Evolutionary conservation across 2,113 vertebrate species (phyloP).

Genomic region (Oncorhynchus mykiss): DNA sequence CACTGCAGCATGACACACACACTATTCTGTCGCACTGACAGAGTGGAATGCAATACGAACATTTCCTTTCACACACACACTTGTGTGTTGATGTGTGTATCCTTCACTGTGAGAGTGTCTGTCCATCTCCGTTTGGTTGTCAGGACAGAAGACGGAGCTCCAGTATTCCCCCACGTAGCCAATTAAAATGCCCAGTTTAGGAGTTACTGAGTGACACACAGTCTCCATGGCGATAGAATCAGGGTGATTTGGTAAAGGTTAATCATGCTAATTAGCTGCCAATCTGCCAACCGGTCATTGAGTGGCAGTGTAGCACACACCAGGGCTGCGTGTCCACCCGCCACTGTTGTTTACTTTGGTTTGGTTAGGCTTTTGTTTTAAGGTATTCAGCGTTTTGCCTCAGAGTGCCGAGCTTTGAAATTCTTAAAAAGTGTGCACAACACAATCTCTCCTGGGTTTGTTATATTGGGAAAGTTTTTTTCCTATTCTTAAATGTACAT

Average conservation of each 20-base stretch:
- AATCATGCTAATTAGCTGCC: conserved; percentile 64
- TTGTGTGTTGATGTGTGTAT: not conserved
- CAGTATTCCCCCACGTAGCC: conserved; percentile 39
- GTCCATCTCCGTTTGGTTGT: conserved; percentile 21
- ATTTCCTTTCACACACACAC: conserved; percentile 11
- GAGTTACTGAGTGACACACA: conserved; percentile 31
- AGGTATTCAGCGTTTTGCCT: conserved; percentile 21
- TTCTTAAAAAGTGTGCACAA: conserved; percentile 46
- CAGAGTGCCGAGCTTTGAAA: conserved; percentile 49
- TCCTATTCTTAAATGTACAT: conserved; percentile 41
- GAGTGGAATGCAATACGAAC: not conserved
- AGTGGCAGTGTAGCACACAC: conserved; percentile 21
- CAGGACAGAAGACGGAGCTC: conserved; percentile 13
- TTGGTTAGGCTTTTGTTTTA: conserved; percentile 30
- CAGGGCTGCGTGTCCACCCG: not conserved
- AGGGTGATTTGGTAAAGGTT: conserved; percentile 60
- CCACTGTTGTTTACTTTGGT: conserved; percentile 36
- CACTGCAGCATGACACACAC: not conserved
- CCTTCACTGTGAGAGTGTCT: not conserved
- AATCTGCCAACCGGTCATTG: conserved; percentile 16
- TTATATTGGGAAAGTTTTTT: conserved; percentile 34
- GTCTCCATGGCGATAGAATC: conserved; percentile 48
- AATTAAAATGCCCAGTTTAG: conserved; percentile 65
- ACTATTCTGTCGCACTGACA: not conserved
- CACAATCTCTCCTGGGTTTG: conserved; percentile 37